phyloP scores from a whole-genome alignment of 2,888 invertebrate species.

The Macrophya alboannulata region DNA sequence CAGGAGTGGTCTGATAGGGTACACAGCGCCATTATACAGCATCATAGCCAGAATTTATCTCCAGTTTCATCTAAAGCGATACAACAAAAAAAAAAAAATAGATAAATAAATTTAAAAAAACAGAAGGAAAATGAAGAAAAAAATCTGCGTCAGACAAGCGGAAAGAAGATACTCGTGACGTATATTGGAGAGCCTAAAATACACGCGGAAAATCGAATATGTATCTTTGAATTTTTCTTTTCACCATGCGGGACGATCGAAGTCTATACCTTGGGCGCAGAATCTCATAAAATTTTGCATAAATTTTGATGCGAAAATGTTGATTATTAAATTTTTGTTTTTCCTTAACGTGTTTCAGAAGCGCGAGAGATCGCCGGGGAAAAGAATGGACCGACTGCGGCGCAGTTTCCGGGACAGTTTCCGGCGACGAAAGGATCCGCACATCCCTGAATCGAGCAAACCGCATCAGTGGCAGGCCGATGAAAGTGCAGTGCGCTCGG shows the following conservation, averaged over 20 bases:
- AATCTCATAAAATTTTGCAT: background rate
- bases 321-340: background rate
- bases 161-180: background rate
- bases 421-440: slow-evolving; percentile 92
- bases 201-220: background rate
- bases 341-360: slow-evolving; percentile 80
- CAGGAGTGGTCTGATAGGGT: slow-evolving; percentile 14
- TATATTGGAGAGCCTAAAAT: background rate
- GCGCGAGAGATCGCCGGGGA: slow-evolving; percentile 86
- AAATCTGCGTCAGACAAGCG: background rate
- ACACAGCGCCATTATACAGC: background rate
- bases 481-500: slow-evolving; percentile 96
- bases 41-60: slow-evolving; percentile 6
- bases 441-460: slow-evolving; percentile 95
- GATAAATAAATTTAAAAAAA: background rate
- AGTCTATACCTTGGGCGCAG: too few relatives aligned
- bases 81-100: background rate
- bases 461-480: slow-evolving; percentile 99
- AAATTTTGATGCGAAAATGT: background rate
- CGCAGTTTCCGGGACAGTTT: slow-evolving; percentile 96
- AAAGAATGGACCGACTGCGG: slow-evolving; percentile 92
- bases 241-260: too few relatives aligned
- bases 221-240: background rate
- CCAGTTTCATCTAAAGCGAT: too few relatives aligned
- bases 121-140: background rate